Evolutionary conservation across 1,140 invertebrate species (phyloP).

Genomic region (Capitella teleta): DNA sequence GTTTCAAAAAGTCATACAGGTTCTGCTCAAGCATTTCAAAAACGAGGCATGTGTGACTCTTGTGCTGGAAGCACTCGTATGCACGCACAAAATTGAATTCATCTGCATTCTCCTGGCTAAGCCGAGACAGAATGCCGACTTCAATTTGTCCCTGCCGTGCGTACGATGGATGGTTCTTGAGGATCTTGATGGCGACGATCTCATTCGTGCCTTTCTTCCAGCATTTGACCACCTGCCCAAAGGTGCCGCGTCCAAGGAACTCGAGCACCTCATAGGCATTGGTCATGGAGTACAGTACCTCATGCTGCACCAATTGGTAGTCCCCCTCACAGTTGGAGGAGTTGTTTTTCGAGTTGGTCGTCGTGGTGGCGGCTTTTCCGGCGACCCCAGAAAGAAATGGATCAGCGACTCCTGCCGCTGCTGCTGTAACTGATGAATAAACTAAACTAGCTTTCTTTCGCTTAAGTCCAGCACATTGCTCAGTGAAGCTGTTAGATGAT

Average conservation of each 20-base stretch:
- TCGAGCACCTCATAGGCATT: conserved; percentile 94
- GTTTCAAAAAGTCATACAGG: conserved; percentile 98
- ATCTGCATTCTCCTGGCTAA: conserved; percentile 98
- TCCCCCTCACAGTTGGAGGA: conserved; percentile 66
- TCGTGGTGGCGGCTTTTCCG: conserved; percentile 56
- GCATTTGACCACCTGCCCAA: conserved; percentile 99
- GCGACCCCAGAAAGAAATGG: not conserved
- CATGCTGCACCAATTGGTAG: conserved; percentile 95
- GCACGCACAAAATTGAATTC: conserved; percentile 97
- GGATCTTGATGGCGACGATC: conserved; percentile 98
- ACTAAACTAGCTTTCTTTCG: no score
- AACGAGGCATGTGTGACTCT: conserved; percentile 98
- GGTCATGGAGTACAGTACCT: conserved; percentile 79
- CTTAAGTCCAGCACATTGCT: no score
- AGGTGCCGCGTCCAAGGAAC: conserved; percentile 95
- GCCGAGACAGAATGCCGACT: conserved; percentile 89
- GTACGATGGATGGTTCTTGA: conserved; percentile 99
- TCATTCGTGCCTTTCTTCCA: conserved; percentile 99
- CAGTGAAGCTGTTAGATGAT: not conserved
- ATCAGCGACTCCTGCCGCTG: not conserved
- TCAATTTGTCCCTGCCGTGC: conserved; percentile 99
- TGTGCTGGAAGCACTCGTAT: conserved; percentile 99
- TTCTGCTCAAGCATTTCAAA: conserved; percentile 99
- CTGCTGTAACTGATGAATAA: not conserved
- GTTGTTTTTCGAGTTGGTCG: conserved; percentile 55